Conservation (phyloP, 2,888 invertebrate genomes). For the Sarcophaga subvicina region DNA sequence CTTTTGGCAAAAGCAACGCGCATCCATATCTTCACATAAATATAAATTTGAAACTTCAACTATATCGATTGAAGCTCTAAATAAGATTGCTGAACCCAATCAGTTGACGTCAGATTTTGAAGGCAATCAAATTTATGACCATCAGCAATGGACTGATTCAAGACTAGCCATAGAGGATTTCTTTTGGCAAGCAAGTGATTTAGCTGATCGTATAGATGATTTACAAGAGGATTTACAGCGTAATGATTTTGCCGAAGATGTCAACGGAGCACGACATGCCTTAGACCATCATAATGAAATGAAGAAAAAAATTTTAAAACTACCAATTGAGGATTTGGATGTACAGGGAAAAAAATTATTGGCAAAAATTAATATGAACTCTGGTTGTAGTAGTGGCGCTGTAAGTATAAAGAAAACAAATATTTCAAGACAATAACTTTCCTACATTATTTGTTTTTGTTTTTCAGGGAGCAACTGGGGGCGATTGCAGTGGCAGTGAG, state of each 20-base stretch:
- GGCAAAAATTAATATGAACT: conserved; percentile 78
- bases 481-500: conserved; percentile 83
- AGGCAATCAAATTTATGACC: conserved; percentile 96
- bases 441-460: background rate
- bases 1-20: conserved; percentile 99
- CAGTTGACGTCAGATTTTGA: conserved; percentile 97
- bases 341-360: conserved; percentile 89
- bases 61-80: conserved; percentile 96
- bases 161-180: conserved; percentile 97
- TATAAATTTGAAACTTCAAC: conserved; percentile 99
- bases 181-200: conserved; percentile 97
- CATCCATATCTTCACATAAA: conserved; percentile 97
- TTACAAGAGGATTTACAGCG: conserved; percentile 95
- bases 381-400: conserved; percentile 69
- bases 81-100: conserved; percentile 95
- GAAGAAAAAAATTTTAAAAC: conserved; percentile 95
- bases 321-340: conserved; percentile 96
- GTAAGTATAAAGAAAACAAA: conserved; percentile 30
- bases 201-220: conserved; percentile 95
- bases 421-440: background rate
- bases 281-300: conserved; percentile 97
- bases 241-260: conserved; percentile 97
- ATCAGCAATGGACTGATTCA: conserved; percentile 98
- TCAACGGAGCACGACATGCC: conserved; percentile 94
- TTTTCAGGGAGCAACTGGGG: conserved; percentile 69